Evolutionary conservation across 2,888 invertebrate genomes (phyloP).

Genomic region (Papilio gigon): DNA sequence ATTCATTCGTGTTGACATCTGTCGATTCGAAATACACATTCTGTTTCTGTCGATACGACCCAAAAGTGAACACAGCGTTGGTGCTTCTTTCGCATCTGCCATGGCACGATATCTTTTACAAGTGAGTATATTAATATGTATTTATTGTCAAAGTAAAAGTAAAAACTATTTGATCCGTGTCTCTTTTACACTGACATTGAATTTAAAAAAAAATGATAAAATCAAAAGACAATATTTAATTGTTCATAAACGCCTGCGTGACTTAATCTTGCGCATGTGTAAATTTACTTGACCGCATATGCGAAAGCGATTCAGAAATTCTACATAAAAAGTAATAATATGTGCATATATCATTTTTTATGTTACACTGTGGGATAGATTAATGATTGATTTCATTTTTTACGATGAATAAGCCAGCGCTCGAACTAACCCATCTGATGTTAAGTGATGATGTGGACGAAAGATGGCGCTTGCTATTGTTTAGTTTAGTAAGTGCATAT

Average conservation of each 20-base stretch:
- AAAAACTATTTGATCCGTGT: background rate
- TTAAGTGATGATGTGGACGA: too few species aligned
- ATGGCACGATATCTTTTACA: conserved; percentile 98
- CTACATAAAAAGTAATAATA: background rate
- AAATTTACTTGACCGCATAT: background rate
- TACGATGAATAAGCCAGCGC: too few species aligned
- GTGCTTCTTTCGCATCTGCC: conserved; percentile 94
- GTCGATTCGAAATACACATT: conserved; percentile 98
- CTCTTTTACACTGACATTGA: background rate
- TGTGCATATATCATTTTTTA: background rate
- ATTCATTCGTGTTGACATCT: conserved; percentile 98
- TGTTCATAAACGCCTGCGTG: background rate
- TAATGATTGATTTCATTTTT: background rate
- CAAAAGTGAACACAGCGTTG: conserved; percentile 92
- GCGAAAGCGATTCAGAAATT: background rate
- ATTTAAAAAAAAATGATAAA: too few species aligned
- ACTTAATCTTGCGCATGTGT: background rate
- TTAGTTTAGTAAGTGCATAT: too few species aligned
- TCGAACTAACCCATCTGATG: too few species aligned
- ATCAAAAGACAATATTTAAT: too few species aligned
- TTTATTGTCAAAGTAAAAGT: background rate
- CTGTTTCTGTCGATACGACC: conserved; percentile 98
- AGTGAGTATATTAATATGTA: conserved; percentile 86
- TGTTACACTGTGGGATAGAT: background rate
- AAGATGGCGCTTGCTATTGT: too few species aligned